A percentile compares a stretch with the other conserved stretches of the same genome.
These are phyloP conservation scores for Sminthopsis crassicaudata DNA, from an alignment of 2,113 vertebrate genomes.

Conservation along the genomic window DNA sequence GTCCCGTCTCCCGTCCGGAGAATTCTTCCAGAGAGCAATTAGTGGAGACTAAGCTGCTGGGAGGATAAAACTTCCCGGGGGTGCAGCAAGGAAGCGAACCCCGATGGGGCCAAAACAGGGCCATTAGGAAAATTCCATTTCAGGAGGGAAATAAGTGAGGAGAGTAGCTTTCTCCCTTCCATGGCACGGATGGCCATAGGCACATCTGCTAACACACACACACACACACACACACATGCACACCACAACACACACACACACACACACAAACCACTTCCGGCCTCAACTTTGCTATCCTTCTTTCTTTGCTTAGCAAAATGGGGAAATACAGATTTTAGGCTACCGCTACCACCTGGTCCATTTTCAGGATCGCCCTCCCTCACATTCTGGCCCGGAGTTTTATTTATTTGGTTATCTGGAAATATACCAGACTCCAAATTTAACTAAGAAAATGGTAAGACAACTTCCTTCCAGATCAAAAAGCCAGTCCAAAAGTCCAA, in stretches of 20 bases:
- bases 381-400: neutral
- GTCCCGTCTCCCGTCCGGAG: neutral
- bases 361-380: neutral
- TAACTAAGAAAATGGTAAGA: neutral
- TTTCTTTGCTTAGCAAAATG: neutral
- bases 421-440: neutral
- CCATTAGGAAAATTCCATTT: neutral
- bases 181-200: neutral
- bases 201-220: neutral
- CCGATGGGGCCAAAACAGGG: neutral
- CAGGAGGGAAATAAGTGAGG: neutral
- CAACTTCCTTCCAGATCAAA: neutral
- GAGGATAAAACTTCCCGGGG: neutral
- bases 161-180: neutral
- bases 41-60: neutral
- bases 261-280: neutral
- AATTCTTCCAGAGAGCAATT: neutral
- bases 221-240: neutral
- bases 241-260: too few species aligned
- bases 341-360: neutral
- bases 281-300: neutral
- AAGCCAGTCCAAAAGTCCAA: neutral
- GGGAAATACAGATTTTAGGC: neutral
- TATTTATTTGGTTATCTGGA: neutral
- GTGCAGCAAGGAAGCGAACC: neutral